Conservation (phyloP, 1,140 invertebrate species). For the Chironomus tepperi region DNA sequence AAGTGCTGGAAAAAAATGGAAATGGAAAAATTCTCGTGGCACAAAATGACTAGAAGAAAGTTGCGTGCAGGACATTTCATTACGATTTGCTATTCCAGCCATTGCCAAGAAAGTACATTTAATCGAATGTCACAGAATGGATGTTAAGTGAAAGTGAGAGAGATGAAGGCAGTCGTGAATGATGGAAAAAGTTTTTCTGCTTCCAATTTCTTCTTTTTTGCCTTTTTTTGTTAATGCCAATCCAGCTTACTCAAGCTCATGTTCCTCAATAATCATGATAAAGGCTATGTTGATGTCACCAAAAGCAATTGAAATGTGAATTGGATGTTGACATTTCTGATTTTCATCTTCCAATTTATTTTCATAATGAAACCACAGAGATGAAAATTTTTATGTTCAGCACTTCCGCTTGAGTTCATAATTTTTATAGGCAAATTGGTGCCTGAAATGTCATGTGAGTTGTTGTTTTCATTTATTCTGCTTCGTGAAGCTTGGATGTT, state of each 20-base stretch:
- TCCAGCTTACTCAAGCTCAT: too few species aligned
- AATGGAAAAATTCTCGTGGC: not conserved
- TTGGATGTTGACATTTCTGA: not conserved
- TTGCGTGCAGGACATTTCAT: too few species aligned
- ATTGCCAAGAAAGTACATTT: too few species aligned
- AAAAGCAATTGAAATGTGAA: not conserved
- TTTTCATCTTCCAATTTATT: not conserved
- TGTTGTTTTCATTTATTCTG: not conserved
- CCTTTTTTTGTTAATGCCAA: too few species aligned
- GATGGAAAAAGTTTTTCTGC: conserved; percentile 11
- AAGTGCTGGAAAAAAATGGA: too few species aligned
- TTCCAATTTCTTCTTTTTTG: not conserved
- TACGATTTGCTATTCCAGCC: too few species aligned
- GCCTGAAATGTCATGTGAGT: not conserved
- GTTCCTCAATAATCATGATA: not conserved
- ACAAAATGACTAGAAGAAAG: not conserved
- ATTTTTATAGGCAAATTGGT: not conserved
- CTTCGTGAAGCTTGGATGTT: not conserved
- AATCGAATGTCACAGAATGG: too few species aligned
- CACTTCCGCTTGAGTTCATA: too few species aligned
- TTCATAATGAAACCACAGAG: not conserved
- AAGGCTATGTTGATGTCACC: not conserved
- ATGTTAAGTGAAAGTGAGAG: too few species aligned
- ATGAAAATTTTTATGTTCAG: not conserved
- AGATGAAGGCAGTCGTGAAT: not conserved